Evolutionary conservation across 1,140 invertebrate genomes (phyloP).

Genomic region (Proales similis): DNA sequence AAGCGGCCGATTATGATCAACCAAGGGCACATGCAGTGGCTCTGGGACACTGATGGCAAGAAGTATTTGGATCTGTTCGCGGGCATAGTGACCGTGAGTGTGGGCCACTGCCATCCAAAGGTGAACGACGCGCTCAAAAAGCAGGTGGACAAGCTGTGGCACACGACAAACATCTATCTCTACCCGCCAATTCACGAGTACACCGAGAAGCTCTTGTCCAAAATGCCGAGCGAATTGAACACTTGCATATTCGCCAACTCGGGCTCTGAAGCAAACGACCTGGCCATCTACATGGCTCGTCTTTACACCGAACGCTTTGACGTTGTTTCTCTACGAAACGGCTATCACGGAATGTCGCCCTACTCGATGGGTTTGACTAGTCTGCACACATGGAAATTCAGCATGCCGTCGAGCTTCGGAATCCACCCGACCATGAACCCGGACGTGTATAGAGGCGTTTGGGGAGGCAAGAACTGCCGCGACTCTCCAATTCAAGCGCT

Average conservation of each 20-base stretch:
- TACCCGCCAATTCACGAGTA: constrained; percentile 85
- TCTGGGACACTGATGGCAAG: constrained; percentile 76
- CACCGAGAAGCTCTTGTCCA: constrained; percentile 67
- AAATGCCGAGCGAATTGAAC: constrained; percentile 58
- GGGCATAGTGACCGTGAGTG: constrained; percentile 89
- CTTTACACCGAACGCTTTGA: constrained; percentile 75
- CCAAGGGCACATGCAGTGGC: constrained; percentile 68
- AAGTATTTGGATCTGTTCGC: constrained; percentile 88
- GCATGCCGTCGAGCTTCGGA: constrained; percentile 65
- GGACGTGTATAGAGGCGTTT: constrained; percentile 77
- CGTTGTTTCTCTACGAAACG: constrained; percentile 64
- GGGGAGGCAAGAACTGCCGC: constrained; percentile 75
- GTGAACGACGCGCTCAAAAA: constrained; percentile 61
- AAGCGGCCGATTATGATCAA: constrained; percentile 73
- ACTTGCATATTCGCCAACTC: constrained; percentile 87
- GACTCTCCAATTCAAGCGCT: constrained; percentile 72
- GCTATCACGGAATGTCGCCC: constrained; percentile 69
- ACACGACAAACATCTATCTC: constrained; percentile 81
- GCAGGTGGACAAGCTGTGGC: constrained; percentile 76
- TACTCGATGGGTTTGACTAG: constrained; percentile 74
- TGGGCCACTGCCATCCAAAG: constrained; percentile 97
- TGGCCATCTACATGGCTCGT: constrained; percentile 77
- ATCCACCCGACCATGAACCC: constrained; percentile 81
- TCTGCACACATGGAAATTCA: constrained; percentile 69
- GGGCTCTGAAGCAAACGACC: constrained; percentile 91